Base-by-base conservation (phyloP, 2,888 invertebrate genomes). In the Scaptomyza parva region DNA sequence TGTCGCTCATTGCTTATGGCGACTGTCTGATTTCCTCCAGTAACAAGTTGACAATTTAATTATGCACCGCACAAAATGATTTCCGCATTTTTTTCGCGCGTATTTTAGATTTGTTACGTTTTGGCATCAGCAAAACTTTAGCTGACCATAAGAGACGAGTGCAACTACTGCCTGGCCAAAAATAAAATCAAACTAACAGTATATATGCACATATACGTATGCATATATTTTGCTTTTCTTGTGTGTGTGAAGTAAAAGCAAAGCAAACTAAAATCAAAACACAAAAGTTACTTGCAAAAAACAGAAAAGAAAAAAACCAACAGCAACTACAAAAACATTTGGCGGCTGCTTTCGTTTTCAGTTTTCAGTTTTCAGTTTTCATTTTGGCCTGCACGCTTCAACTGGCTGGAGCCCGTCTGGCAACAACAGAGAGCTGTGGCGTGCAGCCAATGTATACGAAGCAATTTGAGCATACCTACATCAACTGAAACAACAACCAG, bases 21-120 rank as follows among this genome's bases (percentile, higher is more conserved):
- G 37, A 61, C 26, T n/a, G n/a, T n/a, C n/a, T n/a, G n/a, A 17
- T 62, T 37, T 28, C 12, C 11, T 28, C 18, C 37, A 41, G 51
- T 65, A 69, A 70, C 86, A 54, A 64, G 86, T 88, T 83, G 84
- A 83, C 88, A 88, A 88, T 88, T 83, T 82, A 76, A 78, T 73
- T 81, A 85, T 52, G 51, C 22, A 14, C 40, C 48, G 43, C 41
- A 17, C 9, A 40, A 52, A 57, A 64, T 61, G 67, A 77, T 64
- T 88, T 88, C 88, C 83, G 88, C 83, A 88, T 88, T 81, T 81
- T 76, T 62, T 86, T 80, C 41, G 70, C 62, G 70, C 60, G 58
- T 70, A 69, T 74, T 74, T 84, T 68, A 58, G 58, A 63, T 76
- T 58, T 47, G 60, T 75, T 64, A 64, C 58, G 63, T 74, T 73